These are phyloP conservation scores for Caradrina clavipalpis DNA, from an alignment of 2,888 invertebrate species.

Conservation along the genomic window DNA sequence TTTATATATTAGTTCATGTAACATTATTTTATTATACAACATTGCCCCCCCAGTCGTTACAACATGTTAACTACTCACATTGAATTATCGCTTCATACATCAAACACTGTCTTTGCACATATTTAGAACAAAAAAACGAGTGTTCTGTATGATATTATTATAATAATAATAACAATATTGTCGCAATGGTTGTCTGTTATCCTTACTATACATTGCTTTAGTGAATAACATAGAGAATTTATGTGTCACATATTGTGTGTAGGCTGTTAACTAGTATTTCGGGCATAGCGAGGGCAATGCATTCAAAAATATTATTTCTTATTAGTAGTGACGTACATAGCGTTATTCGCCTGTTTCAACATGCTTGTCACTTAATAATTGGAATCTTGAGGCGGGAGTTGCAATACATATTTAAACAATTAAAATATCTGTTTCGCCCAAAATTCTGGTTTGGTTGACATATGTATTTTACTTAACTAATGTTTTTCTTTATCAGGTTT, in stretches of 20 bases:
- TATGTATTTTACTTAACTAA: constrained; percentile 67
- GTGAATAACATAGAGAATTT: constrained; percentile 61
- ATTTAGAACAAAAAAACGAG: constrained; percentile 38
- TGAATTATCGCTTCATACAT: constrained; percentile 61
- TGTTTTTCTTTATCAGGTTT: constrained; percentile 86
- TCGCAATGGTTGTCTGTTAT: constrained; percentile 56
- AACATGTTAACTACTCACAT: constrained; percentile 64
- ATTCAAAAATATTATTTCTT: constrained; percentile 42
- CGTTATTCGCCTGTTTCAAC: constrained; percentile 60
- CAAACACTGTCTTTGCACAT: constrained; percentile 60
- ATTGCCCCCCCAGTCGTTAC: constrained; percentile 52
- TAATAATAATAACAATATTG: constrained; percentile 47
- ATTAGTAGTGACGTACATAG: constrained; percentile 57
- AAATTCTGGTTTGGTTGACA: constrained; percentile 66
- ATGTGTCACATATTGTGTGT: constrained; percentile 62
- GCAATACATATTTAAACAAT: constrained; percentile 39
- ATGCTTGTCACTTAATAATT: constrained; percentile 64
- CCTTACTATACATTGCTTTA: constrained; percentile 61
- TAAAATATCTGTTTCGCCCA: constrained; percentile 40
- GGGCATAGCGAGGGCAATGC: constrained; percentile 40
- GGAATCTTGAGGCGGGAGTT: constrained; percentile 62
- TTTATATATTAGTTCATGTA: constrained; percentile 68
- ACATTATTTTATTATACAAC: constrained; percentile 45
- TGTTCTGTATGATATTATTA: constrained; percentile 45
- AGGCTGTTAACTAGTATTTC: constrained; percentile 62